These are phyloP conservation scores for Parambassis ranga DNA, from an alignment of 2,797 vertebrate species.

Conservation along the genomic window DNA sequence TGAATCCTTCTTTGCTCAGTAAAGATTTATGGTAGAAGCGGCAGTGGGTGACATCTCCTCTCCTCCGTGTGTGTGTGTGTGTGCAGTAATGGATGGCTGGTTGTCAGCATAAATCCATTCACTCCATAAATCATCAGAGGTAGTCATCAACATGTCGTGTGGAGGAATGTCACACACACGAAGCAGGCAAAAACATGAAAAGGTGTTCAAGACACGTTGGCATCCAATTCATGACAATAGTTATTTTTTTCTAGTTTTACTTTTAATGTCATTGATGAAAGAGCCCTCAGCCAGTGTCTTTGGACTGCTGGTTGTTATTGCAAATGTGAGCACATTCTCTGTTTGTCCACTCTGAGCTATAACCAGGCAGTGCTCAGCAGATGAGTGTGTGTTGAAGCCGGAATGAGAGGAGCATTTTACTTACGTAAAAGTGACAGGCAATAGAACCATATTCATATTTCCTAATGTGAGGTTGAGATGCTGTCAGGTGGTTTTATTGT, in stretches of 20 bases:
- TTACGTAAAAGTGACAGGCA: not conserved
- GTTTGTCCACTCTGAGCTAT: conserved; percentile 11
- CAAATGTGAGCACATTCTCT: conserved; percentile 50
- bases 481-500: no score
- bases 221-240: not conserved
- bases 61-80: conserved; percentile 45
- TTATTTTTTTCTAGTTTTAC: not conserved
- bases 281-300: conserved; percentile 34
- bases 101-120: conserved; percentile 68
- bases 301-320: conserved; percentile 40
- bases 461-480: no score
- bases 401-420: not conserved
- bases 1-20: conserved; percentile 33
- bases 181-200: not conserved
- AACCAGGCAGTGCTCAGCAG: not conserved
- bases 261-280: conserved; percentile 33
- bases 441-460: not conserved
- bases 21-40: conserved; percentile 57
- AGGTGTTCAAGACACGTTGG: not conserved
- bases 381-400: not conserved
- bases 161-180: not conserved
- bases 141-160: conserved; percentile 16
- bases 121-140: conserved; percentile 53
- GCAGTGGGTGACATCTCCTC: conserved; percentile 44
- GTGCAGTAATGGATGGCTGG: conserved; percentile 52